Evolutionary conservation across 1,140 invertebrate genomes (phyloP).

Genomic region (Euwallacea similis): DNA sequence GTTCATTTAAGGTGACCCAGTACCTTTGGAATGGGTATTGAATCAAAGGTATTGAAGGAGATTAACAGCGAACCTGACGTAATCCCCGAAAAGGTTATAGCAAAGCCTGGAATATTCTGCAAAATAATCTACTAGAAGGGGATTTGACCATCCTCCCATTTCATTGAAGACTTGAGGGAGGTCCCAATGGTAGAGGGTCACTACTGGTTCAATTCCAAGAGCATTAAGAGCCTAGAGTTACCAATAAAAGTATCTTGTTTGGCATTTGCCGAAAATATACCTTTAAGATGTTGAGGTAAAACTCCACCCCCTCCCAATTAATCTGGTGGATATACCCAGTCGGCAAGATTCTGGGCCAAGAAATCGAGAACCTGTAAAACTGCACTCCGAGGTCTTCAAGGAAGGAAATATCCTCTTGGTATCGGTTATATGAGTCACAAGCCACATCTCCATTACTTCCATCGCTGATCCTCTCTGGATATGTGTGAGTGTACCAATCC

Average conservation of each 20-base stretch:
- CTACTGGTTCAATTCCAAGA: conserved; percentile 64
- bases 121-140: conserved; percentile 53
- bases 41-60: too few species aligned
- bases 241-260: not conserved
- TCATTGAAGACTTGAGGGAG: conserved; percentile 48
- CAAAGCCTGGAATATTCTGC: conserved; percentile 62
- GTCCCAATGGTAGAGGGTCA: conserved; percentile 54
- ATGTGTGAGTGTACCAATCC: conserved; percentile 61
- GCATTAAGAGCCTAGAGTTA: conserved; percentile 4
- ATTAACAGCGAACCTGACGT: conserved; percentile 55
- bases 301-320: conserved; percentile 54
- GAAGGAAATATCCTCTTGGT: conserved; percentile 58
- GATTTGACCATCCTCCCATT: conserved; percentile 49
- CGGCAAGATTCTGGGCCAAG: conserved; percentile 58
- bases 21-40: conserved; percentile 18
- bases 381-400: conserved; percentile 56
- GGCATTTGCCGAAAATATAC: conserved; percentile 41
- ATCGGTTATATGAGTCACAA: conserved; percentile 63
- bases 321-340: conserved; percentile 52
- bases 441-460: conserved; percentile 60
- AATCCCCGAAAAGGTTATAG: conserved; percentile 62
- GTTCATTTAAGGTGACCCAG: conserved; percentile 77
- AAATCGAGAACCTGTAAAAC: conserved; percentile 62
- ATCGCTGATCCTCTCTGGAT: conserved; percentile 59
- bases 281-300: conserved; percentile 66